Conservation (phyloP, 2,888 invertebrate genomes). For the Diarsia dahlii region DNA sequence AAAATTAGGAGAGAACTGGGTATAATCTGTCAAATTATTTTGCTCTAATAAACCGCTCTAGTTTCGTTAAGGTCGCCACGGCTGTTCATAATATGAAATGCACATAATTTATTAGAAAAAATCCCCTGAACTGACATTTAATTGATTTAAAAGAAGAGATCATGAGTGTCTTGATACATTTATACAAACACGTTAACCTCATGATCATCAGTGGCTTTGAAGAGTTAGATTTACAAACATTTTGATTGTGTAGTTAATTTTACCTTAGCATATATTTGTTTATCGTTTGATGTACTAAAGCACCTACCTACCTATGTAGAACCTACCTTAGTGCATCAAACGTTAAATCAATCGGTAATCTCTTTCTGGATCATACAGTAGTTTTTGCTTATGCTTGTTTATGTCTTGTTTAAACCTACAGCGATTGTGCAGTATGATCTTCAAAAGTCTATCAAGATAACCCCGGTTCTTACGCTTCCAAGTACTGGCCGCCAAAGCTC, state of each 20-base stretch:
- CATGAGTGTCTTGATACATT: conserved; percentile 48
- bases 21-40: conserved; percentile 59
- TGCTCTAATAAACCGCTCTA: conserved; percentile 60
- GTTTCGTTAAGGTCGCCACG: conserved; percentile 59
- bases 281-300: neutral
- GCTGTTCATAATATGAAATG: conserved; percentile 50
- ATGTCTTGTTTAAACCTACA: neutral
- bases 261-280: neutral
- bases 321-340: too few relatives aligned
- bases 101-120: conserved; percentile 41
- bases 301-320: too few relatives aligned
- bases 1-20: conserved; percentile 49
- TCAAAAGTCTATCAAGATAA: conserved; percentile 5
- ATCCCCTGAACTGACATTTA: conserved; percentile 26
- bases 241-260: conserved; percentile 9
- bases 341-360: too few relatives aligned
- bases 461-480: neutral
- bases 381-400: neutral
- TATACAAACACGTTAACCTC: conserved; percentile 32
- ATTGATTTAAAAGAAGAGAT: conserved; percentile 33
- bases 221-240: conserved; percentile 28
- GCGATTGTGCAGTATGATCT: neutral
- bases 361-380: neutral
- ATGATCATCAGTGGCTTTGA: conserved; percentile 38
- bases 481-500: neutral